A percentile compares a stretch with the other conserved stretches of the same genome.
phyloP scores from a whole-genome alignment of 2,797 vertebrate genomes.

The Periparus ater region DNA sequence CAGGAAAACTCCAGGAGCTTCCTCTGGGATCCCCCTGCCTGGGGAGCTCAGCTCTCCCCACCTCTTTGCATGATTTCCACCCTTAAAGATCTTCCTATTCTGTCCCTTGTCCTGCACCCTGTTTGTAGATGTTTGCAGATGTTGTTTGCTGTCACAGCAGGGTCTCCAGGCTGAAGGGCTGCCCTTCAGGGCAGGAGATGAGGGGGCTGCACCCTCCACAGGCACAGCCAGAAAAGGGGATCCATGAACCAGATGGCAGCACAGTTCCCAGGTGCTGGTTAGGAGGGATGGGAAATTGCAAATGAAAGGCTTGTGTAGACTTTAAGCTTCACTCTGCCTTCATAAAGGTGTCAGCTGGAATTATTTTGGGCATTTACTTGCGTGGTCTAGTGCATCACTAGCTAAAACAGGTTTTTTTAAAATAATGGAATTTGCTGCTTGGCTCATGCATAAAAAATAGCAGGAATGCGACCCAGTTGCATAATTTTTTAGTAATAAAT shows the following conservation, averaged over 20 bases:
- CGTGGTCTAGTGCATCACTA: constrained; percentile 64
- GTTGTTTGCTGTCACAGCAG: neutral
- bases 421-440: constrained; percentile 65
- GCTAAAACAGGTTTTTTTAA: constrained; percentile 54
- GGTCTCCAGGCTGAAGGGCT: neutral
- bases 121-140: neutral
- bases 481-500: constrained; percentile 68
- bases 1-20: neutral
- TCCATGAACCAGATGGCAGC: neutral
- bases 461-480: constrained; percentile 63
- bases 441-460: constrained; percentile 66
- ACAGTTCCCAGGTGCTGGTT: neutral
- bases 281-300: constrained; percentile 4
- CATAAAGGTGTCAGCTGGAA: constrained; percentile 64
- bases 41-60: neutral
- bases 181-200: neutral
- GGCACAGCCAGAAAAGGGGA: neutral
- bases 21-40: neutral
- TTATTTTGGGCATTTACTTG: constrained; percentile 67
- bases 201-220: neutral
- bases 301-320: constrained; percentile 49
- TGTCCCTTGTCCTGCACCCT: neutral
- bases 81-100: neutral
- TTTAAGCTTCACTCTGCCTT: constrained; percentile 57
- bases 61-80: neutral